Conservation (phyloP, 2,888 invertebrate species). For the Drosophila nr. medialis region DNA sequence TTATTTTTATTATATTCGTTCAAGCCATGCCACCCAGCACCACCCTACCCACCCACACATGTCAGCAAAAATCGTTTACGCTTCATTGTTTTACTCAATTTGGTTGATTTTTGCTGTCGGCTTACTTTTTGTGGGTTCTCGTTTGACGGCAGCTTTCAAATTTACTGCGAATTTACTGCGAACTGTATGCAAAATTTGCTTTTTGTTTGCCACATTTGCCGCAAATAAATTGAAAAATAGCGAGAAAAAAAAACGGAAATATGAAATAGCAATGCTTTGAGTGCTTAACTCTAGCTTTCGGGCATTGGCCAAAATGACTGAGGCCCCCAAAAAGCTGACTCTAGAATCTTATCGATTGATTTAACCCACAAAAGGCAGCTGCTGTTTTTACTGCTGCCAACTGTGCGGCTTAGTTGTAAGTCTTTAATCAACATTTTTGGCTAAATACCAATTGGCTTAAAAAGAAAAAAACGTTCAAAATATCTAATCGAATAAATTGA, state of each 20-base stretch:
- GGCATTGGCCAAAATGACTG: constrained; percentile 52
- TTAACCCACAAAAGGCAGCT: constrained; percentile 3
- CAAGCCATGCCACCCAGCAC: background rate
- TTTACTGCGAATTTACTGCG: constrained; percentile 32
- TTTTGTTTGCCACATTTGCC: constrained; percentile 31
- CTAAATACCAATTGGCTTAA: constrained; percentile 5
- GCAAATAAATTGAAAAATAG: constrained; percentile 61
- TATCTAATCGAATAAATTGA: constrained; percentile 2
- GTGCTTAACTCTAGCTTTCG: constrained; percentile 37
- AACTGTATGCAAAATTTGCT: constrained; percentile 36
- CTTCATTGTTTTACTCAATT: constrained; percentile 79
- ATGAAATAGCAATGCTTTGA: constrained; percentile 49
- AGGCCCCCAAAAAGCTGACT: constrained; percentile 44
- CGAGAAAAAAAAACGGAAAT: constrained; percentile 17
- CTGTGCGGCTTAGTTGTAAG: constrained; percentile 49
- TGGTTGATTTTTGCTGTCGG: constrained; percentile 57
- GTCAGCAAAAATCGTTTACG: constrained; percentile 78
- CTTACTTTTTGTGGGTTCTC: constrained; percentile 34
- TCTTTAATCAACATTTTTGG: constrained; percentile 59
- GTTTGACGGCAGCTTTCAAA: constrained; percentile 41
- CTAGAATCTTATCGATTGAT: constrained; percentile 33
- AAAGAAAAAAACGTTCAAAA: background rate
- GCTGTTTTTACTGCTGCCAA: constrained; percentile 4
- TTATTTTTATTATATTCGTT: constrained; percentile 63
- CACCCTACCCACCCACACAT: constrained; percentile 17